Conservation (phyloP, 2,113 vertebrate genomes). For the Campylorhamphus procurvoides region DNA sequence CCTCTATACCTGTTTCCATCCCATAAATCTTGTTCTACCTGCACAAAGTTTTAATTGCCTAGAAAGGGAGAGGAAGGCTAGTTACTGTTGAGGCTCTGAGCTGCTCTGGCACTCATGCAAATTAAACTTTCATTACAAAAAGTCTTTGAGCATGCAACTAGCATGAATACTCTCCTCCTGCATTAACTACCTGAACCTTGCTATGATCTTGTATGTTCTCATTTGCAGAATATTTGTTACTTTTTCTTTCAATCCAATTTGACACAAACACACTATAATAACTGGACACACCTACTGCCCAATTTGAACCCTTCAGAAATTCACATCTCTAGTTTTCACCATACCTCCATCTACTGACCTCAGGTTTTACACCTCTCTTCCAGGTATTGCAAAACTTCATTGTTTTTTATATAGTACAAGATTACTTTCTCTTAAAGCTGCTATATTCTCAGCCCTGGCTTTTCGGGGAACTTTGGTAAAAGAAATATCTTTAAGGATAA, state of each 20-base stretch:
- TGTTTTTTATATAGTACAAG: not conserved
- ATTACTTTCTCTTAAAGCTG: not conserved
- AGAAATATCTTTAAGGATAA: not conserved
- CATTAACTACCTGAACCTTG: not conserved
- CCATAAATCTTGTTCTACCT: conserved; percentile 58
- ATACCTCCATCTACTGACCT: not conserved
- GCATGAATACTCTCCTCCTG: not conserved
- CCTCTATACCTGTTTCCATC: conserved; percentile 46
- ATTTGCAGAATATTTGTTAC: not conserved
- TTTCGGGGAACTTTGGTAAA: not conserved
- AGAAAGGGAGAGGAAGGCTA: conserved; percentile 58
- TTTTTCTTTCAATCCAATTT: not conserved
- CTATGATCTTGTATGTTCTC: not conserved
- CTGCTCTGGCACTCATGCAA: conserved; percentile 43
- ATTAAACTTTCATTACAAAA: not conserved
- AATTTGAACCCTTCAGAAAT: not conserved
- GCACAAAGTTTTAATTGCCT: conserved; percentile 57
- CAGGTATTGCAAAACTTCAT: not conserved
- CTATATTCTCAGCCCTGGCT: not conserved
- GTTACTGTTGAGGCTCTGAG: conserved; percentile 42
- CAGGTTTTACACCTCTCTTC: not conserved
- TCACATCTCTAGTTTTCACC: not conserved
- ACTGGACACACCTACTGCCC: not conserved
- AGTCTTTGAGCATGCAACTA: conserved; percentile 6
- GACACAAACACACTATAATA: not conserved